Evolutionary conservation across 1,140 invertebrate species (phyloP), one percentile per base, ranked within the genome.

Genomic region (Zaprionus lachaisei): DNA sequence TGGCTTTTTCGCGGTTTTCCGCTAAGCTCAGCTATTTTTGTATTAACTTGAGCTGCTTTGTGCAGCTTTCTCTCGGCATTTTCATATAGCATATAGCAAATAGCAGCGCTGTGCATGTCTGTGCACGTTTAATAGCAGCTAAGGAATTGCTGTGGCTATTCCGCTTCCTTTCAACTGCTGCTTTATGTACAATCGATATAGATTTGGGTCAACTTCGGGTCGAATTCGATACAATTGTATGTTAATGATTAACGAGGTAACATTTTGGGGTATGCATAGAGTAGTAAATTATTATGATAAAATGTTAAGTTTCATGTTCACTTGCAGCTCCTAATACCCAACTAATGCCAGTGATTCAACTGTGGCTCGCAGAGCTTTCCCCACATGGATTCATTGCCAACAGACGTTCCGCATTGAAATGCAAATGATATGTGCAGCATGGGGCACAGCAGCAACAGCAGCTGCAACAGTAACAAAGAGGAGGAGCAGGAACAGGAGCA

Each of bases 1-100:
- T 63, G 68, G 83, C 47, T 64, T 60, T 72, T 17, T n/a, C 6
- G 5, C 56, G 57, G 56, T 76, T 76, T 71, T 71, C 58, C 60
- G 63, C 68, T 63, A 51, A 72, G 72, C 79, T 77, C 51, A 86
- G 83, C 83, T 87, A 87, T 87, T 87, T 86, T 44, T 49, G 77
- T 77, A 87, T 87, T 87, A 80, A 77, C 72, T 72, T 80, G 77
- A 86, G 72, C 83, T 80, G 72, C 83, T 77, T 78, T 86, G 83
- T 60, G 65, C 82, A 75, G 79, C 72, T 82, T 74, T 65, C 34
- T 28, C 58, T 44, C 38, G 79, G 79, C 56, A 83, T 86, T 86
- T 86, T 72, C 62, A 70, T 77, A 80, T 34, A 34, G 9, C 4
- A 34, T 1, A 26, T 26, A 4, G 24, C 5, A 26, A 26, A 26